Conservation (phyloP, 1,140 invertebrate genomes). For the Megathymus violae region DNA sequence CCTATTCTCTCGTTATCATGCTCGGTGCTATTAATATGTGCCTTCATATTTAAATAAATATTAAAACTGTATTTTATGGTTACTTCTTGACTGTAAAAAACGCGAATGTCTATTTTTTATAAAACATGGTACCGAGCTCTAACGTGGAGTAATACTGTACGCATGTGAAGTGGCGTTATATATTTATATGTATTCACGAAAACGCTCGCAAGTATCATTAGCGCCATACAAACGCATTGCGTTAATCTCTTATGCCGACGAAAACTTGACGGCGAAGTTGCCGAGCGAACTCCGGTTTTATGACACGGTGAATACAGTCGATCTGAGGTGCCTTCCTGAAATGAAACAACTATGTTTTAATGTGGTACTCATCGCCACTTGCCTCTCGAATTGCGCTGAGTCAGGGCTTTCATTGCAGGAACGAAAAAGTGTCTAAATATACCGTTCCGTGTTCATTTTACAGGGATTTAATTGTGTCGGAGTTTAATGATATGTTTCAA, state of each 20-base stretch:
- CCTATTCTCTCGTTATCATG: too few species aligned
- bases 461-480: neutral
- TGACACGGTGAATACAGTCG: neutral
- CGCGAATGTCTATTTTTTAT: neutral
- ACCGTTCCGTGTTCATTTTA: neutral
- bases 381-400: constrained; percentile 17
- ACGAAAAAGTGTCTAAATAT: constrained; percentile 1
- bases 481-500: neutral
- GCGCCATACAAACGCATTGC: constrained; percentile 12
- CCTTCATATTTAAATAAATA: too few species aligned
- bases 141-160: neutral
- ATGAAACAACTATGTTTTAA: neutral
- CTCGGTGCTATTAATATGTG: too few species aligned
- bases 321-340: neutral
- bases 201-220: constrained; percentile 4
- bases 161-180: neutral
- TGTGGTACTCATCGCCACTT: constrained; percentile 20
- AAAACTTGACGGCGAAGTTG: constrained; percentile 2
- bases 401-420: constrained; percentile 7
- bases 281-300: constrained; percentile 4
- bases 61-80: too few species aligned
- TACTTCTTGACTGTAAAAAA: too few species aligned
- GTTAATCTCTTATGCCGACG: constrained; percentile 12
- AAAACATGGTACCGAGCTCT: neutral
- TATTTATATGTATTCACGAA: neutral